These are phyloP conservation scores for Graphium colonna DNA, from an alignment of 2,888 invertebrate genomes.

Conservation along the genomic window DNA sequence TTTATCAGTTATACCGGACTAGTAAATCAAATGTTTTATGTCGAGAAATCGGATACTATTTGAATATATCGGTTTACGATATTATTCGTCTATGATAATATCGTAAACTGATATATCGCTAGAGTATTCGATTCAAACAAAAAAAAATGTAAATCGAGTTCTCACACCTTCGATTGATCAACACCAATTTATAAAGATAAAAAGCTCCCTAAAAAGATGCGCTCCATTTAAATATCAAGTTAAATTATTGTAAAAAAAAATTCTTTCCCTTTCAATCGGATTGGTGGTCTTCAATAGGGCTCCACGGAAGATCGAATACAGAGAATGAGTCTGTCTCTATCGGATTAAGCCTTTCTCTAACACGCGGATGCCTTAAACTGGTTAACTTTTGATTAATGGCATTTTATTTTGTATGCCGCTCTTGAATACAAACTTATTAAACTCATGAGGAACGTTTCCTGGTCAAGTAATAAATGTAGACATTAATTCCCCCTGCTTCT, in stretches of 20 bases:
- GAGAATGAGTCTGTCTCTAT: slow-evolving; percentile 65
- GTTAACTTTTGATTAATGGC: slow-evolving; percentile 68
- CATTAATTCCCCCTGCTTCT: slow-evolving; percentile 2
- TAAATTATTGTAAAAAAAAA: slow-evolving; percentile 39
- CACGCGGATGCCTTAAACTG: slow-evolving; percentile 43
- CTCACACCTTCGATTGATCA: slow-evolving; percentile 40
- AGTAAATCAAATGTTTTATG: too few relatives aligned
- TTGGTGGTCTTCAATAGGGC: too few relatives aligned
- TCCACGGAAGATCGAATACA: slow-evolving; percentile 44
- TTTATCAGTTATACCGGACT: too few relatives aligned
- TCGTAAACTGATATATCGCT: too few relatives aligned
- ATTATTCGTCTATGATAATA: too few relatives aligned
- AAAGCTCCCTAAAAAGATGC: slow-evolving; percentile 46
- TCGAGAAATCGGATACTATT: too few relatives aligned
- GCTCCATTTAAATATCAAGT: slow-evolving; percentile 47
- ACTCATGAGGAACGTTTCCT: slow-evolving; percentile 31
- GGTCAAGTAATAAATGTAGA: slow-evolving; percentile 21
- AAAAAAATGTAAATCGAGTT: slow-evolving; percentile 25
- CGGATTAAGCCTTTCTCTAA: slow-evolving; percentile 38
- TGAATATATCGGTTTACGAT: too few relatives aligned
- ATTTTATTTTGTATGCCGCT: slow-evolving; percentile 44
- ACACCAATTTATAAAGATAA: slow-evolving; percentile 40
- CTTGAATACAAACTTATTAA: slow-evolving; percentile 56
- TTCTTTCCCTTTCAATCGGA: slow-evolving; percentile 63
- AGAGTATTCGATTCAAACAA: too few relatives aligned